Evolutionary conservation across 2,797 vertebrate species (phyloP), one percentile per base, ranked within the genome.

Genomic region (Sylvilagus floridanus): DNA sequence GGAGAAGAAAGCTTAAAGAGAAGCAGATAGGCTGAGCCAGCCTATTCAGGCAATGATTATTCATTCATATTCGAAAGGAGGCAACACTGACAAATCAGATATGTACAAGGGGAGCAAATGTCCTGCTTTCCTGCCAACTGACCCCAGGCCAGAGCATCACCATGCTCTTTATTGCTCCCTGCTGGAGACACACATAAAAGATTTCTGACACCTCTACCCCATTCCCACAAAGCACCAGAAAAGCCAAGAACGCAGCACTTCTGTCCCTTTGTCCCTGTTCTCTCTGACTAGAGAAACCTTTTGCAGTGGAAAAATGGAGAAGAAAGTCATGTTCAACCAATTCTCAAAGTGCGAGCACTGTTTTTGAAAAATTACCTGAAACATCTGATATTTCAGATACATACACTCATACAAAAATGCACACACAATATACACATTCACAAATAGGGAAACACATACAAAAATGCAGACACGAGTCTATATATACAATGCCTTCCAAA

Each of bases 161-260:
- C 24, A 19, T 24, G 90, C 52, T 84, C 88, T 84, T 79, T 24
- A 72, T 76, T 84, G 93, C 35, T 82, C 97, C 68, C 79, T 95
- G 72, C 92, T 88, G 79, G 54, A 75, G 87, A 94, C 77, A n/a
- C 78, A 94, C 92, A 65, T 10, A 88, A 89, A 96, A 96, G 92
- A 82, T 71, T 73, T 78, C 37, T 83, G 35, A 71, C 76, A 17
- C 11, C 10, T 73, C 66, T 22, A 65, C 26, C 65, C 71, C 79
- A 79, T 13, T n/a, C 63, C 35, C 85, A 95, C 83, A 68, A 87
- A 62, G 65, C 30, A 77, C 63, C 30, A 83, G 81, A 62, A 84
- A 96, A 90, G 30, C 73, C 37, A 66, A 63, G 54, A 73, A 68
- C 5, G 28, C 82, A 87, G 22, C 13, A 50, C 0, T 1, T 0